phyloP scores from a whole-genome alignment of 2,113 vertebrate genomes.

The Bubo scandiacus region DNA sequence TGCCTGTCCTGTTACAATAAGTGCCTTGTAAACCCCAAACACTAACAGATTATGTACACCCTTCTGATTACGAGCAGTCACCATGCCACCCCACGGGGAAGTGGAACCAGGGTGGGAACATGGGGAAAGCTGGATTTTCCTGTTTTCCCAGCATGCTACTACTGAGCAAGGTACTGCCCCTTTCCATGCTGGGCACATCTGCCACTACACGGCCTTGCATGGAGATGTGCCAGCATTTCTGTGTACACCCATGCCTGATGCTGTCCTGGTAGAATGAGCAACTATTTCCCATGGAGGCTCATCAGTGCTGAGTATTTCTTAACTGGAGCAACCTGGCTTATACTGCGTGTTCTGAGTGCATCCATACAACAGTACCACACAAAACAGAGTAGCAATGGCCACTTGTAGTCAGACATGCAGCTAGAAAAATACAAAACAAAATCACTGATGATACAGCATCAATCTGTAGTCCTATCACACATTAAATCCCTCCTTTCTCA shows the following conservation, averaged over 20 bases:
- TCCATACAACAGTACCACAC: background rate
- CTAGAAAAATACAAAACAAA: background rate
- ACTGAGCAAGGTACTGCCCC: background rate
- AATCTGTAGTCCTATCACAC: background rate
- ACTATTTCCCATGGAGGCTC: background rate
- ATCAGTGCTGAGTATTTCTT: background rate
- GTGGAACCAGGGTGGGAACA: background rate
- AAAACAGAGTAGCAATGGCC: background rate
- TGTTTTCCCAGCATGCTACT: background rate
- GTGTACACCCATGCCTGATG: background rate
- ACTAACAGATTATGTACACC: background rate
- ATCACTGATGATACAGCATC: background rate
- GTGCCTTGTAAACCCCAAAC: background rate
- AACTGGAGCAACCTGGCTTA: background rate
- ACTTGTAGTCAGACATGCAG: background rate
- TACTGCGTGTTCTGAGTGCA: background rate
- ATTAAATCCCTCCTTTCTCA: background rate
- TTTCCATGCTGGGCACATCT: background rate
- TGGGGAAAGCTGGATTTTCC: background rate
- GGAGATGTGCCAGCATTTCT: background rate
- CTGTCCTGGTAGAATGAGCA: background rate
- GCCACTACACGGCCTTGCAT: accelerated
- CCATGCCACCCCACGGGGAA: accelerated
- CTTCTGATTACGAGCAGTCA: background rate
- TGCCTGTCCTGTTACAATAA: background rate